phyloP scores from a whole-genome alignment of 23 tunicate genomes.

The Ascidia mentula region DNA sequence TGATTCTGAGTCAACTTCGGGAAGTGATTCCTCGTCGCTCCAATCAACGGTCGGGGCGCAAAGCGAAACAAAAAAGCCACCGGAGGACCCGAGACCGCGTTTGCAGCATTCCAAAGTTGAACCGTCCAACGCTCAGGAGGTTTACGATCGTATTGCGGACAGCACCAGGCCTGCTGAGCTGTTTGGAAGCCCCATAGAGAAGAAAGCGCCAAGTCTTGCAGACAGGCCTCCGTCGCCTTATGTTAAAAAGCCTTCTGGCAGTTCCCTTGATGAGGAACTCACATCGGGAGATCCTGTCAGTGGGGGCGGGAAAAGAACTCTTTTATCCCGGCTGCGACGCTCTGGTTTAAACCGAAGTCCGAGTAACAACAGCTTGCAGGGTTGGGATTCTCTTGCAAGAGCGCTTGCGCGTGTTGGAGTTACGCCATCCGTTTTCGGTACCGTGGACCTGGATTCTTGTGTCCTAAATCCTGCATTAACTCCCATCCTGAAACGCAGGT shows the following conservation, averaged over 20 bases:
- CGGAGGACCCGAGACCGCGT: neutral
- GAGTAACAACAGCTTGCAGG: constrained; percentile 45
- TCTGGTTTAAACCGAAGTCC: constrained; percentile 22
- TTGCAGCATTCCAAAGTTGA: neutral
- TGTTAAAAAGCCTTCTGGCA: neutral
- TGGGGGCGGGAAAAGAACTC: constrained; percentile 13
- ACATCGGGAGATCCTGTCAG: neutral
- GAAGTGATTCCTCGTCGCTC: constrained; percentile 39
- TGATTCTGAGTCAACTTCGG: constrained; percentile 39
- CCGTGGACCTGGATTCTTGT: constrained; percentile 7
- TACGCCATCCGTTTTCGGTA: neutral
- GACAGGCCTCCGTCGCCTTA: neutral
- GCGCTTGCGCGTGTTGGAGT: constrained; percentile 81
- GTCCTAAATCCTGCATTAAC: constrained; percentile 38
- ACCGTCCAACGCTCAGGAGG: neutral
- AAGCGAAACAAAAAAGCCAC: neutral
- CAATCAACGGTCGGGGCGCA: neutral
- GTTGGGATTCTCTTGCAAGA: constrained; percentile 79
- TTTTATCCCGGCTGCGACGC: constrained; percentile 29
- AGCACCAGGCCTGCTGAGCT: constrained; percentile 28
- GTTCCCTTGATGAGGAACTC: constrained; percentile 15
- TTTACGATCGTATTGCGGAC: constrained; percentile 36
- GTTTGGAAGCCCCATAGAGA: constrained; percentile 28
- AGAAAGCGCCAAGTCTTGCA: neutral
- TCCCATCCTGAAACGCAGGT: constrained; percentile 48